Percentiles rank a stretch among this genome's conserved stretches.
These are phyloP conservation scores for Kryptolebias marmoratus DNA, from an alignment of 2,113 vertebrate genomes.

Conservation along the genomic window DNA sequence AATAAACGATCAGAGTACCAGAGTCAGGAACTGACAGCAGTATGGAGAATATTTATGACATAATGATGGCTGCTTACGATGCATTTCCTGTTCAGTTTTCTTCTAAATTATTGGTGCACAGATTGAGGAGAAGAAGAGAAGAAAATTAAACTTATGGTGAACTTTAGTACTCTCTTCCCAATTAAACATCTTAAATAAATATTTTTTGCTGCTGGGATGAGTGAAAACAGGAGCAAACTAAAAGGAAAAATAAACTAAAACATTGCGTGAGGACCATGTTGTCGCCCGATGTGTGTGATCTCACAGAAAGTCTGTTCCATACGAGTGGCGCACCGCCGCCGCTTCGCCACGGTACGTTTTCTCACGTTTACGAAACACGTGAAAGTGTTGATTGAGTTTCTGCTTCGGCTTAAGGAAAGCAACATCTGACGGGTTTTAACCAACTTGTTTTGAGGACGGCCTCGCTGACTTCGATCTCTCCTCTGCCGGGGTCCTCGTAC, in stretches of 20 bases:
- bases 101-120: not conserved
- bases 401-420: not conserved
- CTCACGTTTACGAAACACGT: constrained; percentile 17
- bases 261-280: constrained; percentile 13
- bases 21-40: no score
- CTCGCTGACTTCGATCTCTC: constrained; percentile 93
- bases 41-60: no score
- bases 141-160: not conserved
- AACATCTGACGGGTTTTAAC: not conserved
- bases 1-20: no score
- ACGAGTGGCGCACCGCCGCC: constrained; percentile 14
- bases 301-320: constrained; percentile 52
- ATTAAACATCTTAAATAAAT: not conserved
- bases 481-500: constrained; percentile 79
- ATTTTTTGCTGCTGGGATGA: not conserved
- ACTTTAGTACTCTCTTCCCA: not conserved
- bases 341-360: constrained; percentile 7
- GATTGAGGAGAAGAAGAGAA: constrained; percentile 1
- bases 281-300: constrained; percentile 48
- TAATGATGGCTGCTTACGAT: no score
- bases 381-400: constrained; percentile 61
- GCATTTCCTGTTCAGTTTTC: not conserved
- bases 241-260: constrained; percentile 1
- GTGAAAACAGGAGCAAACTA: constrained; percentile 13
- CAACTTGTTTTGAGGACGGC: constrained; percentile 89